Percentiles rank a stretch among this genome's conserved stretches.
Evolutionary conservation across 2,888 invertebrate species (phyloP).

Genomic region (Phaonia tiefii): DNA sequence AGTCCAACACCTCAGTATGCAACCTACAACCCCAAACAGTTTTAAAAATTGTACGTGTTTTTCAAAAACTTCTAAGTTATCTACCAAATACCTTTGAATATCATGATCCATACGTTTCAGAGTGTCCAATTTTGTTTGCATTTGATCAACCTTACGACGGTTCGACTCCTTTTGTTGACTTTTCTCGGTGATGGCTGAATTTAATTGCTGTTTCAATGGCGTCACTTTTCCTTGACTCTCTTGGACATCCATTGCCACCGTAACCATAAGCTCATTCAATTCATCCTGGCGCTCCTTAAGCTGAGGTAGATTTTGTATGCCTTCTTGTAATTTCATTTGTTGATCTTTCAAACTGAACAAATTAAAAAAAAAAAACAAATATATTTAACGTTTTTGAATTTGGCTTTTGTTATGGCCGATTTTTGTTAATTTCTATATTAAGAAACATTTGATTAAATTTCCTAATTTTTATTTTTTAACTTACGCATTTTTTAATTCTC

Average conservation of each 20-base stretch:
- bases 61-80: neutral
- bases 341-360: constrained; percentile 83
- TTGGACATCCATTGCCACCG: constrained; percentile 77
- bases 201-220: constrained; percentile 75
- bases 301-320: constrained; percentile 81
- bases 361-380: neutral
- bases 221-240: constrained; percentile 81
- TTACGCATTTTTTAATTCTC: constrained; percentile 77
- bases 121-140: constrained; percentile 72
- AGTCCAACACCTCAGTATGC: constrained; percentile 83
- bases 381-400: too few relatives aligned
- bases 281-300: constrained; percentile 75
- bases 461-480: neutral
- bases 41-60: too few relatives aligned
- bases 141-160: constrained; percentile 70
- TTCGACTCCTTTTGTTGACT: constrained; percentile 72
- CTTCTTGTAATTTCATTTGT: constrained; percentile 85
- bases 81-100: constrained; percentile 74
- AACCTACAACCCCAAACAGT: constrained; percentile 71
- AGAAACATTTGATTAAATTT: neutral
- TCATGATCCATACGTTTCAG: constrained; percentile 76
- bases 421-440: too few relatives aligned
- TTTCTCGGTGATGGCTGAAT: constrained; percentile 79
- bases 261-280: constrained; percentile 70
- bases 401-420: too few relatives aligned